Evolutionary conservation across 1,140 invertebrate genomes (phyloP).

Genomic region (Drosophila suzukii): DNA sequence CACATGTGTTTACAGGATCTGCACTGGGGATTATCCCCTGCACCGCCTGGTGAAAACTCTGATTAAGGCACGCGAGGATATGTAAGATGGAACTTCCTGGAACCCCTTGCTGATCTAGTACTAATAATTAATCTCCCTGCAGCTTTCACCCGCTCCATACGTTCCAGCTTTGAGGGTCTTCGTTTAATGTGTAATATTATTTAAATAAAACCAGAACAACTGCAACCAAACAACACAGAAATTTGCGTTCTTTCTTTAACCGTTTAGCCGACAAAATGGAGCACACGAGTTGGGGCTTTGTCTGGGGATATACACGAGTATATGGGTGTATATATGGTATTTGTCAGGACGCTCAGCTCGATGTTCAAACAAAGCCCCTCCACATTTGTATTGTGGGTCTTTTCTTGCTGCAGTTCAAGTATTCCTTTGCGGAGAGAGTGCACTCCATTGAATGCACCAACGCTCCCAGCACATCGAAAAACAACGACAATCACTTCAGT

Average conservation of each 20-base stretch:
- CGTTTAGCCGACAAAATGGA: conserved; percentile 14
- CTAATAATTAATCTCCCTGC: not conserved
- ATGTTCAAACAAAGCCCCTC: conserved; percentile 67
- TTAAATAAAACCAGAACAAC: conserved; percentile 23
- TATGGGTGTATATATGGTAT: not conserved
- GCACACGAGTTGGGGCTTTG: conserved; percentile 20
- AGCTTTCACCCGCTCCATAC: conserved; percentile 72
- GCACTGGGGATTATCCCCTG: conserved; percentile 47
- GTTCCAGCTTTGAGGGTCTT: conserved; percentile 50
- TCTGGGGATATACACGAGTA: conserved; percentile 12
- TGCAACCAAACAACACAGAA: conserved; percentile 9
- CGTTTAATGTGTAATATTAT: conserved; percentile 7
- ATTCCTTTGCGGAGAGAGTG: conserved; percentile 70
- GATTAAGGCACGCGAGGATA: conserved; percentile 67
- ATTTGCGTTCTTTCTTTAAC: conserved; percentile 23
- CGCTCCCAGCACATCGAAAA: conserved; percentile 49
- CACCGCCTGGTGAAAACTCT: conserved; percentile 56
- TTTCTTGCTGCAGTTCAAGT: conserved; percentile 75
- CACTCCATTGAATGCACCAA: conserved; percentile 78
- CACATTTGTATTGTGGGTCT: conserved; percentile 72
- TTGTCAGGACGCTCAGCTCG: conserved; percentile 25
- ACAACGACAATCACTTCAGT: conserved; percentile 77
- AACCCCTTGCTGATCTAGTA: not conserved
- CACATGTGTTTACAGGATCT: conserved; percentile 62
- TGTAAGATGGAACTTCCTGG: conserved; percentile 43